Evolutionary conservation across 2,888 invertebrate genomes (phyloP).

Genomic region (Microctonus brassicae): DNA sequence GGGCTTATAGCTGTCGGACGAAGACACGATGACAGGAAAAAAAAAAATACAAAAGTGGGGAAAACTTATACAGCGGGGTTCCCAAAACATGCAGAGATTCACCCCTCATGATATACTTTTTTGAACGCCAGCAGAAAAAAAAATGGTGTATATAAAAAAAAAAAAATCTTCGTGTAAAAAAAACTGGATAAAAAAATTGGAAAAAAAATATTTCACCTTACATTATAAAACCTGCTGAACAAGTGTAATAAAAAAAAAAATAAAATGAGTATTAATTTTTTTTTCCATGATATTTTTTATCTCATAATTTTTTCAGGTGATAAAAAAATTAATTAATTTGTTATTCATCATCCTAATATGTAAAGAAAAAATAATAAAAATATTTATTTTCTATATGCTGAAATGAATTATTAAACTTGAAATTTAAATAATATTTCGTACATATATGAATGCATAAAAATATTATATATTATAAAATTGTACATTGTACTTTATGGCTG

Average conservation of each 20-base stretch:
- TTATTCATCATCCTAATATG: no score
- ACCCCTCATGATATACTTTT: constrained; percentile 26
- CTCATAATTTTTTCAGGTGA: constrained; percentile 9
- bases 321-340: no score
- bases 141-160: no score
- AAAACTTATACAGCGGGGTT: neutral
- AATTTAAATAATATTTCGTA: no score
- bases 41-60: neutral
- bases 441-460: no score
- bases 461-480: no score
- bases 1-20: neutral
- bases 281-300: neutral
- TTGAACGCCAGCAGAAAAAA: neutral
- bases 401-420: no score
- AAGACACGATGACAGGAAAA: constrained; percentile 37
- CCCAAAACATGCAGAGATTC: constrained; percentile 31
- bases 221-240: constrained; percentile 20
- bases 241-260: constrained; percentile 7
- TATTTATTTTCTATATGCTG: no score
- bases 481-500: no score
- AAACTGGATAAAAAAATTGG: neutral
- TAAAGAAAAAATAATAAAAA: no score
- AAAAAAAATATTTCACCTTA: constrained; percentile 26
- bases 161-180: no score
- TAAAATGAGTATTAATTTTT: neutral